Conservation (phyloP, 2,888 invertebrate species). For the Maniola hyperantus region DNA sequence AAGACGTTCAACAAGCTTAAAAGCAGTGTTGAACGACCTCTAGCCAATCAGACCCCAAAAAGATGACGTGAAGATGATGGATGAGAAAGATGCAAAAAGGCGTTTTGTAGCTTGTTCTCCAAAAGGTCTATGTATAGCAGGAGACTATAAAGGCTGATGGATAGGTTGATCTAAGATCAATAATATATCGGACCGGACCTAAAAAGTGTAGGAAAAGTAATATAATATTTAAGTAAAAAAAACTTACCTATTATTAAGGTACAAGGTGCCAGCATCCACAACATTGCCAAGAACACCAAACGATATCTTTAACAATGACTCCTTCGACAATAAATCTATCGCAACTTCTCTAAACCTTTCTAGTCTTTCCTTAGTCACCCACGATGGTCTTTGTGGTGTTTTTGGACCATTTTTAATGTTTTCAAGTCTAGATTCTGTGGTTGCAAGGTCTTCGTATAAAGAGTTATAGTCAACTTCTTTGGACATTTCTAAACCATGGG, state of each 20-base stretch:
- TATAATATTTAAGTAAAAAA: no score
- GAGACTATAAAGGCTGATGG: no score
- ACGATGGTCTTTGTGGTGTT: conserved; percentile 56
- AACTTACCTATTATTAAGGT: conserved; percentile 67
- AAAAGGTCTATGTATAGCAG: no score
- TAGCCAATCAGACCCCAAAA: no score
- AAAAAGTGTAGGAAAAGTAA: no score
- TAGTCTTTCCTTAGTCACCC: conserved; percentile 66
- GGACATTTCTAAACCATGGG: conserved; percentile 52
- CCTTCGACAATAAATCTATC: conserved; percentile 54
- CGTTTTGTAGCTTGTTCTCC: no score
- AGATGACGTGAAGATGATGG: no score
- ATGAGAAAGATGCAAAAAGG: no score
- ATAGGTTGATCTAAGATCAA: no score
- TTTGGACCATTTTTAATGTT: conserved; percentile 53
- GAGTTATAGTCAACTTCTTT: conserved; percentile 58
- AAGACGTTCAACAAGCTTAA: no score
- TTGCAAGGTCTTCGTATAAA: conserved; percentile 52
- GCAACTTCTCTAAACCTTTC: conserved; percentile 49
- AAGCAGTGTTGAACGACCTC: no score
- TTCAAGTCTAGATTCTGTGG: conserved; percentile 50
- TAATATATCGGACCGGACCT: no score
- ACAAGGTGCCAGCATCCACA: conserved; percentile 71
- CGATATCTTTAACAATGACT: conserved; percentile 61
- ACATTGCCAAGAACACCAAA: conserved; percentile 66